Evolutionary conservation across 2,797 vertebrate species (phyloP).

Genomic region (Schizothorax lantsangensis): DNA sequence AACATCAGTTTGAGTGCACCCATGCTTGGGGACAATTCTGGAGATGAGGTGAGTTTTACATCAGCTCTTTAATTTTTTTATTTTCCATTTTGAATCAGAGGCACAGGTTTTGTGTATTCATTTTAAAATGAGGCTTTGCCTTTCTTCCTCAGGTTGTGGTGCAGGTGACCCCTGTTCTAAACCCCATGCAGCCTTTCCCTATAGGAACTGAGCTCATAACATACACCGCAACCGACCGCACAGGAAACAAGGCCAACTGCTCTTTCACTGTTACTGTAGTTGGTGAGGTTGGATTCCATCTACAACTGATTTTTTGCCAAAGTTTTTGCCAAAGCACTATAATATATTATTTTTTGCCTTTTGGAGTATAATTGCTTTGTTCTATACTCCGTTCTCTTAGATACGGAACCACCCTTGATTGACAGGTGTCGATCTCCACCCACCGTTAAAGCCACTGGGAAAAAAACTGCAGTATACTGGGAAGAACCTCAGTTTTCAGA

Average conservation of each 20-base stretch:
- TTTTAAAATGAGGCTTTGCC: background rate
- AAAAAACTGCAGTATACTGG: slow-evolving; percentile 81
- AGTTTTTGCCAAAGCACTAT: background rate
- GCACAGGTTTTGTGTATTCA: background rate
- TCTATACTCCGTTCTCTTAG: slow-evolving; percentile 72
- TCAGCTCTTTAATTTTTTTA: background rate
- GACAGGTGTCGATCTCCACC: slow-evolving; percentile 94
- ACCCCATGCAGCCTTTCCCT: slow-evolving; percentile 89
- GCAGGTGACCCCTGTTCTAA: slow-evolving; percentile 89
- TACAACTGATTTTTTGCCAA: background rate
- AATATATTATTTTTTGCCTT: background rate
- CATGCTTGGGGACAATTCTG: slow-evolving; percentile 86
- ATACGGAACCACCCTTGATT: slow-evolving; percentile 92
- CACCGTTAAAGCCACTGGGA: slow-evolving; percentile 80
- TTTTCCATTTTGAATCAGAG: background rate
- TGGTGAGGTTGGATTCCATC: slow-evolving; percentile 80
- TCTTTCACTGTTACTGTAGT: slow-evolving; percentile 90
- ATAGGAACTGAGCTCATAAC: slow-evolving; percentile 87
- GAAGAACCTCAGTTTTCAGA: slow-evolving; percentile 97
- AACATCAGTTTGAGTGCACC: slow-evolving; percentile 89
- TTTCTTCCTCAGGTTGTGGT: slow-evolving; percentile 81
- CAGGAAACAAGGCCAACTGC: slow-evolving; percentile 91
- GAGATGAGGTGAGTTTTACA: slow-evolving; percentile 83
- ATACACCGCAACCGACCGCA: slow-evolving; percentile 85
- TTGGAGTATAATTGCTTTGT: background rate